phyloP scores from a whole-genome alignment of 2,797 vertebrate species.

The Australoheros facetus region DNA sequence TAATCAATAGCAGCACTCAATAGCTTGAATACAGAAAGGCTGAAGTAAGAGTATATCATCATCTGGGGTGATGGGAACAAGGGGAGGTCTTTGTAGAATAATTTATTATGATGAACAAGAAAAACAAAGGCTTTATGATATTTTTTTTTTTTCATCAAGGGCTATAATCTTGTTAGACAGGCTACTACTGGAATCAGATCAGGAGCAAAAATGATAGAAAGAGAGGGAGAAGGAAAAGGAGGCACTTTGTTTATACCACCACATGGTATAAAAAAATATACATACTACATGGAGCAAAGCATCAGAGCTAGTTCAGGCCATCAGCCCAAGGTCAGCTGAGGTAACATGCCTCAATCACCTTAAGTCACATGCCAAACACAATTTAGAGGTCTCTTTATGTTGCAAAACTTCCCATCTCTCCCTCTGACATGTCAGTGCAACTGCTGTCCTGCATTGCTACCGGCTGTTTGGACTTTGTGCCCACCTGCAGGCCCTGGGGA shows the following conservation, averaged over 20 bases:
- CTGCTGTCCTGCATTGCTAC: not conserved
- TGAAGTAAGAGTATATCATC: conserved; percentile 25
- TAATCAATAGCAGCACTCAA: conserved; percentile 63
- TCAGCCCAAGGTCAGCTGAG: not conserved
- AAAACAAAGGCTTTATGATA: not conserved
- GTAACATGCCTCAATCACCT: not conserved
- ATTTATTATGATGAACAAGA: not conserved
- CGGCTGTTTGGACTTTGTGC: not conserved
- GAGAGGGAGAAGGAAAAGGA: not conserved
- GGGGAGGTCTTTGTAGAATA: not conserved
- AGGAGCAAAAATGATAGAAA: not conserved
- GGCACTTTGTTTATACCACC: not conserved
- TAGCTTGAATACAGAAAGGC: conserved; percentile 48
- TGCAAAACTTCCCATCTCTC: not conserved
- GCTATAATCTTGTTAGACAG: not conserved
- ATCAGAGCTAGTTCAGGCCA: not conserved
- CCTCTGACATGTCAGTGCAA: not conserved
- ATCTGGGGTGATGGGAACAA: not conserved
- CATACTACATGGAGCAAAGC: not conserved
- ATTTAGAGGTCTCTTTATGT: not conserved
- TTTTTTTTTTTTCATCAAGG: not conserved
- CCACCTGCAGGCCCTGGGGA: not conserved
- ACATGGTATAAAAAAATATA: not conserved
- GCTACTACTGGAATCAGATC: not conserved
- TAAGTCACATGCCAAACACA: not conserved